Evolutionary conservation across 1,140 invertebrate genomes (phyloP).

Genomic region (Megathymus violae): DNA sequence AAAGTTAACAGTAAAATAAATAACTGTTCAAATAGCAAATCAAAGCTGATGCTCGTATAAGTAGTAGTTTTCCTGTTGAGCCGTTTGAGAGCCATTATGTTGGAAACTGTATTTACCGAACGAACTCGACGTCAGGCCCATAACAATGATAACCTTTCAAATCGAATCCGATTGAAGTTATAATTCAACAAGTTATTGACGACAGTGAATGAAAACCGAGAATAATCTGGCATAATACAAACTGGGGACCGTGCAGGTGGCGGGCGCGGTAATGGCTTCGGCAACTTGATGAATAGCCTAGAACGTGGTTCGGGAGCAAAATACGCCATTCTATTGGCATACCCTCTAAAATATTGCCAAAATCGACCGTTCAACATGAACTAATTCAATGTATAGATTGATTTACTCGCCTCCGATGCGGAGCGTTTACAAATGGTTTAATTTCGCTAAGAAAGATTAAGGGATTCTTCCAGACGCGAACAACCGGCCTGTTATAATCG

Average conservation of each 20-base stretch:
- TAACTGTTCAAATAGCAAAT: slow-evolving; percentile 21
- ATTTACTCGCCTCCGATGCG: slow-evolving; percentile 57
- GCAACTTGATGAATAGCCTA: slow-evolving; percentile 71
- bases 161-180: slow-evolving; percentile 46
- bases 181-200: slow-evolving; percentile 70
- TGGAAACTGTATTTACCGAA: slow-evolving; percentile 35
- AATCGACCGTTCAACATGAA: slow-evolving; percentile 74
- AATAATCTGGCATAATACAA: slow-evolving; percentile 72
- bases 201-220: slow-evolving; percentile 59
- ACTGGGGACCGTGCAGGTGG: slow-evolving; percentile 69
- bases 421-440: slow-evolving; percentile 73
- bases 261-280: slow-evolving; percentile 64
- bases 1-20: slow-evolving; percentile 10
- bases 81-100: slow-evolving; percentile 30
- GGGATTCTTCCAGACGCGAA: slow-evolving; percentile 46
- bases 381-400: slow-evolving; percentile 77
- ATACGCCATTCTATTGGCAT: slow-evolving; percentile 65
- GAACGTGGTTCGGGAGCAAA: slow-evolving; percentile 71
- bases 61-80: slow-evolving; percentile 16
- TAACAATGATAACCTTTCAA: slow-evolving; percentile 38
- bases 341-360: slow-evolving; percentile 71
- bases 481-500: slow-evolving; percentile 10
- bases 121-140: slow-evolving; percentile 23
- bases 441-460: slow-evolving; percentile 65
- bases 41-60: slow-evolving; percentile 21